Evolutionary conservation across 2,888 invertebrate genomes (phyloP).

Genomic region (Leucoptera coffeella): DNA sequence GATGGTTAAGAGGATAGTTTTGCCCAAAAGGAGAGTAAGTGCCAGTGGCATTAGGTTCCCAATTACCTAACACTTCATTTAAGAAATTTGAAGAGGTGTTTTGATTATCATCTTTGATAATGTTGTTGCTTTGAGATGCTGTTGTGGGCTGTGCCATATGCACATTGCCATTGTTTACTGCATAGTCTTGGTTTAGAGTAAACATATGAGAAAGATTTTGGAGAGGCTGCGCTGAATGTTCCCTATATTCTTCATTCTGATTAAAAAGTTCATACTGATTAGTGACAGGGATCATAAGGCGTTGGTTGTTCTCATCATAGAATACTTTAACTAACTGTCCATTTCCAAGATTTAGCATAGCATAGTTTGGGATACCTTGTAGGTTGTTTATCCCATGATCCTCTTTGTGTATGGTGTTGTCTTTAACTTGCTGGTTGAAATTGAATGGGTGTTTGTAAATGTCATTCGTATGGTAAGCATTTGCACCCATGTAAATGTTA

Average conservation of each 20-base stretch:
- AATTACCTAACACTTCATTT: constrained; percentile 66
- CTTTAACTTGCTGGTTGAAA: constrained; percentile 16
- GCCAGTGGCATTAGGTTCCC: constrained; percentile 65
- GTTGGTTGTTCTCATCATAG: constrained; percentile 42
- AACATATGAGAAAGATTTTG: constrained; percentile 28
- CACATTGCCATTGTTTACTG: constrained; percentile 15
- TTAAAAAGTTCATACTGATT: constrained; percentile 41
- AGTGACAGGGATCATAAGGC: constrained; percentile 36
- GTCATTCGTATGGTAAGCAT: constrained; percentile 19
- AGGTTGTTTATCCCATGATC: constrained; percentile 21
- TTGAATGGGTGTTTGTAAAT: constrained; percentile 32
- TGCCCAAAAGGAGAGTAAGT: constrained; percentile 71
- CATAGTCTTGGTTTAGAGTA: constrained; percentile 32
- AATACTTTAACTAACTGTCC: constrained; percentile 36
- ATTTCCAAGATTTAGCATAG: constrained; percentile 38
- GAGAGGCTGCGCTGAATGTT: constrained; percentile 24
- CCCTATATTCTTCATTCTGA: constrained; percentile 27
- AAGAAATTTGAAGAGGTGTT: constrained; percentile 46
- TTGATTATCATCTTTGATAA: constrained; percentile 19
- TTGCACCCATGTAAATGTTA: constrained; percentile 26
- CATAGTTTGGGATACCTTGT: constrained; percentile 26
- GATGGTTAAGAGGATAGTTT: constrained; percentile 47
- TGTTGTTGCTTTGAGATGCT: constrained; percentile 15
- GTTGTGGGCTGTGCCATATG: constrained; percentile 14
- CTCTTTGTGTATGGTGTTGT: constrained; percentile 20